Evolutionary conservation across 2,113 vertebrate genomes (phyloP), one percentile per base, ranked within the genome.

Genomic region (Bufo gargarizans): DNA sequence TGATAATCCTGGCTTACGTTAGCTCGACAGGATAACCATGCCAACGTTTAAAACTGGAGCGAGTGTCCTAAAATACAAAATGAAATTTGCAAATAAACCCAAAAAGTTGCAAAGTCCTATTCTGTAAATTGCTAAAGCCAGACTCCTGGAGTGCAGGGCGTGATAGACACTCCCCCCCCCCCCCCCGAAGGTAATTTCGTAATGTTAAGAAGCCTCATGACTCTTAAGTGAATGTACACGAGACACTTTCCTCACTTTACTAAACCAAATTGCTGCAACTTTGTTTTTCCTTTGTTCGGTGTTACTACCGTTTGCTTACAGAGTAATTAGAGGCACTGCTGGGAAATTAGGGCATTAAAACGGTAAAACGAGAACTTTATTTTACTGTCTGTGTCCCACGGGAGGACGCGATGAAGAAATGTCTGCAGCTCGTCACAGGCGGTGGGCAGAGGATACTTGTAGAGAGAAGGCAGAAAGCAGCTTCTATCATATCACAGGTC

Each of bases 251-350:
- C 7, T 1, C 19, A 65, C 43, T 81, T 81, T 61, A 81, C 78
- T 13, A 19, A n/a, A 4, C 82, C n/a, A 76, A 85, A 19, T 17
- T 20, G 69, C 55, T 59, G 9, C 3, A 56, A 45, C 53, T 56
- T 72, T 74, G 50, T 71, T 45, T 85, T 85, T 45, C 17, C 16
- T n/a, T 87, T 82, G 50, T 88, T 88, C 10, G n/a, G 12, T 59
- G 12, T 82, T n/a, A 74, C 50, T 76, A 47, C 1, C 76, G 71
- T 87, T 71, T 81, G 67, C 53, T 49, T 74, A 50, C 80, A 74
- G 17, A 58, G 55, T 59, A 82, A 88, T 88, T 88, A 82, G 78
- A 82, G 81, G 19, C 56, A 82, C 65, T 71, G 69, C 65, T 88
- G 79, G 19, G 67, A 82, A 59, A 71, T 17, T 65, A 86, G 55